Evolutionary conservation across 2,888 invertebrate species (phyloP).

Genomic region (Sphaerophoria rueppellii): DNA sequence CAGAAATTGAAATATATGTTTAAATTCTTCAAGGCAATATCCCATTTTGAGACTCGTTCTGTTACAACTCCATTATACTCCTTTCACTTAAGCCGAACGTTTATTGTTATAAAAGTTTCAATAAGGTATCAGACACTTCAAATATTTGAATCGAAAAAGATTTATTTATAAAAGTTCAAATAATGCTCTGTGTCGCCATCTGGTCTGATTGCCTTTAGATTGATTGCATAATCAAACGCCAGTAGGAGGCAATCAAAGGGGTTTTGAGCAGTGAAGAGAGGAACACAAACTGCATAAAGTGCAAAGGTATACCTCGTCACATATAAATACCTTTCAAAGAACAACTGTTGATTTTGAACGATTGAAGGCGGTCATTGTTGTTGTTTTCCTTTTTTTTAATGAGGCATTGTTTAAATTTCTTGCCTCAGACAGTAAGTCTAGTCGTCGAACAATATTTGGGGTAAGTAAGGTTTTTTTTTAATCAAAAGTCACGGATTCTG

Average conservation of each 20-base stretch:
- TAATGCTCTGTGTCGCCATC: slow-evolving; percentile 54
- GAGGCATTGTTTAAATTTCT: slow-evolving; percentile 46
- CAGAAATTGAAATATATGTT: no score
- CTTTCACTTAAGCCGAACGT: slow-evolving; percentile 15
- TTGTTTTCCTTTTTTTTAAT: slow-evolving; percentile 56
- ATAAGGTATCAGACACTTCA: slow-evolving; percentile 3
- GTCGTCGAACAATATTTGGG: slow-evolving; percentile 3
- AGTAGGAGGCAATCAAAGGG: neutral
- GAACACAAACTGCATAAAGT: slow-evolving; percentile 10
- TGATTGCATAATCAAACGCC: slow-evolving; percentile 68
- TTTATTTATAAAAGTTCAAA: slow-evolving; percentile 21
- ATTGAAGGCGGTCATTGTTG: slow-evolving; percentile 34
- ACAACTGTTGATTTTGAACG: slow-evolving; percentile 45
- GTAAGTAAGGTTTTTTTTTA: neutral
- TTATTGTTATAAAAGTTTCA: neutral
- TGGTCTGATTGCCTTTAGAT: slow-evolving; percentile 72
- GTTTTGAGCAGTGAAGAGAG: neutral
- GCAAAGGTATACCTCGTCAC: slow-evolving; percentile 14
- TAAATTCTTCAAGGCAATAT: slow-evolving; percentile 30
- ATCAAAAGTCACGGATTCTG: slow-evolving; percentile 63
- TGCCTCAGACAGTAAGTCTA: slow-evolving; percentile 39
- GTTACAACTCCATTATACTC: neutral
- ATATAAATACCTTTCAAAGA: slow-evolving; percentile 27
- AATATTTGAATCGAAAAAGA: slow-evolving; percentile 33
- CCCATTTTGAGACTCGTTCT: slow-evolving; percentile 30